phyloP scores from a whole-genome alignment of 2,797 vertebrate genomes.

The Hoplostethus atlanticus region DNA sequence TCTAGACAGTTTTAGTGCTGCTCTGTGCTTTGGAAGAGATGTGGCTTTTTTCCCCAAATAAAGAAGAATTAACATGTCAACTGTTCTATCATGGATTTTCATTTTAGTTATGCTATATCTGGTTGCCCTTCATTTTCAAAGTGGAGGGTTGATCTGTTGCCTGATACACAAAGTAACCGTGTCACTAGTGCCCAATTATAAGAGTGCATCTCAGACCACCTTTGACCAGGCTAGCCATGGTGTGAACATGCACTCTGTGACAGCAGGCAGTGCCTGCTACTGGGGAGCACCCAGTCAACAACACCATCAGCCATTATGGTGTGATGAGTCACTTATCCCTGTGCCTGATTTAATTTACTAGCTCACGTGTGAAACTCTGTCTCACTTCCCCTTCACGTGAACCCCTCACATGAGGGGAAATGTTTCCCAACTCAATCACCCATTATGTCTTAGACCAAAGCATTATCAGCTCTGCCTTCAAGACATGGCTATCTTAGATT shows the following conservation, averaged over 20 bases:
- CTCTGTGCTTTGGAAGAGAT: background rate
- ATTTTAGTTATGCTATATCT: background rate
- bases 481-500: constrained; percentile 40
- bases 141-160: background rate
- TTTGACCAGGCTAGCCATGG: constrained; percentile 62
- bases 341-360: constrained; percentile 67
- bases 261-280: constrained; percentile 64
- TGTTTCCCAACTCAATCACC: constrained; percentile 58
- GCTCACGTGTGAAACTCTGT: constrained; percentile 60
- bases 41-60: background rate
- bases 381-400: constrained; percentile 64
- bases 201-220: constrained; percentile 53
- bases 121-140: constrained; percentile 18
- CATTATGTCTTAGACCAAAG: constrained; percentile 67
- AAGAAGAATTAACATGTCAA: background rate
- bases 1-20: background rate
- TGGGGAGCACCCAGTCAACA: constrained; percentile 74
- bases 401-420: constrained; percentile 53
- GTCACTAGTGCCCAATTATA: constrained; percentile 69
- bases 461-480: constrained; percentile 51
- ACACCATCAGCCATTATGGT: constrained; percentile 67
- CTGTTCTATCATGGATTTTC: no score
- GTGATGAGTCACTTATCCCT: constrained; percentile 79
- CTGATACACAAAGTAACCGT: constrained; percentile 51
- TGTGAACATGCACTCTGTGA: constrained; percentile 68